phyloP scores from a whole-genome alignment of 2,113 vertebrate genomes.

The Apodemus speciosus region DNA sequence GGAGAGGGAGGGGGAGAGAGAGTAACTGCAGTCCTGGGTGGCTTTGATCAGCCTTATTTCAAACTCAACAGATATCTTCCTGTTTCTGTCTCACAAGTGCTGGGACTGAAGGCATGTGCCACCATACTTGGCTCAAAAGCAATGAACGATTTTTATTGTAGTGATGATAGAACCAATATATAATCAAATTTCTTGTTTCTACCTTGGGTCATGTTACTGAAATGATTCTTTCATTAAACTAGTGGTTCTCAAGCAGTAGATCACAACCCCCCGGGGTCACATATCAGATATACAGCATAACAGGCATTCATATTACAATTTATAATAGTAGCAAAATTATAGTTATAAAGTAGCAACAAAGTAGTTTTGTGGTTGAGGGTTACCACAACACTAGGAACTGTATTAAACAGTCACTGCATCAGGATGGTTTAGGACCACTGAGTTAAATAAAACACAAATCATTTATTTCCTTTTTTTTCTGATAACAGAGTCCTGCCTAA shows the following conservation, averaged over 20 bases:
- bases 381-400: neutral
- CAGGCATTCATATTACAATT: neutral
- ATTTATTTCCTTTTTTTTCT: neutral
- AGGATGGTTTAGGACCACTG: neutral
- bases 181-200: neutral
- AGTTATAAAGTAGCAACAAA: neutral
- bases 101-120: neutral
- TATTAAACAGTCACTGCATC: neutral
- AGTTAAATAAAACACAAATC: conserved; percentile 18
- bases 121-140: neutral
- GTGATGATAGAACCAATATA: neutral
- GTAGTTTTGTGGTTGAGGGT: neutral
- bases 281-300: neutral
- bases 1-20: neutral
- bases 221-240: neutral
- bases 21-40: no score
- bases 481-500: neutral
- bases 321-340: neutral
- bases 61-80: neutral
- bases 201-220: neutral
- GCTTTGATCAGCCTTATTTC: neutral
- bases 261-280: neutral
- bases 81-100: neutral
- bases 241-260: neutral
- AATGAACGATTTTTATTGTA: neutral